These are phyloP conservation scores for Porites lutea DNA, from an alignment of 64 coral and sea anemone genomes.

Conservation along the genomic window DNA sequence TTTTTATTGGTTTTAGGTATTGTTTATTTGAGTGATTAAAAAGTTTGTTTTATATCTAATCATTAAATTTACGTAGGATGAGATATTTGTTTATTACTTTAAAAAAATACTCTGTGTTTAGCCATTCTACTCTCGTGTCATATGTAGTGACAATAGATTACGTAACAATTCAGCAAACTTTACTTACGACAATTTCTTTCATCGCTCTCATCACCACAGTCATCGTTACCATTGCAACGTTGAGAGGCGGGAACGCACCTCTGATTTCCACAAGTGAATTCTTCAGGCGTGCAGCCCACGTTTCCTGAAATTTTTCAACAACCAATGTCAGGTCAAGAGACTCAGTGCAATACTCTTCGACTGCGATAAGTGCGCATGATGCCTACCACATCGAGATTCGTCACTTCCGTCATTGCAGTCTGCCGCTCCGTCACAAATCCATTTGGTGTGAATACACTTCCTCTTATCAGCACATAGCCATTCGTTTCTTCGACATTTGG, in stretches of 20 bases:
- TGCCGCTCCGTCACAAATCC: constrained; percentile 85
- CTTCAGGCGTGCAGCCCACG: constrained; percentile 59
- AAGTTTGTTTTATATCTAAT: too few species aligned
- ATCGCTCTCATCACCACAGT: constrained; percentile 91
- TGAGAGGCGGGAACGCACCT: constrained; percentile 73
- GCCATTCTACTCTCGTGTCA: too few species aligned
- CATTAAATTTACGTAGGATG: too few species aligned
- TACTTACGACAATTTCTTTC: constrained; percentile 95
- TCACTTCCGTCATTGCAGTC: constrained; percentile 91
- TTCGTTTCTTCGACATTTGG: constrained; percentile 73
- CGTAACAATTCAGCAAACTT: not conserved
- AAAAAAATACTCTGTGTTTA: too few species aligned
- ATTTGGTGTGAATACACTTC: constrained; percentile 63
- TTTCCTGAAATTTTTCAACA: constrained; percentile 40
- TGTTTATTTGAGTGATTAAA: too few species aligned
- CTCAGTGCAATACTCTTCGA: not conserved
- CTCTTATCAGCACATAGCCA: constrained; percentile 70
- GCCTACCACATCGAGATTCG: constrained; percentile 77
- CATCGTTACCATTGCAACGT: constrained; percentile 77
- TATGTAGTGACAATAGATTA: too few species aligned
- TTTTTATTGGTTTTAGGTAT: too few species aligned
- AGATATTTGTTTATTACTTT: too few species aligned
- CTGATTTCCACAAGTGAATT: constrained; percentile 79
- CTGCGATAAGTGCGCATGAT: not conserved
- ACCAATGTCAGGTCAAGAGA: not conserved